phyloP scores from a whole-genome alignment of 2,797 vertebrate genomes.

The Spea hammondii region DNA sequence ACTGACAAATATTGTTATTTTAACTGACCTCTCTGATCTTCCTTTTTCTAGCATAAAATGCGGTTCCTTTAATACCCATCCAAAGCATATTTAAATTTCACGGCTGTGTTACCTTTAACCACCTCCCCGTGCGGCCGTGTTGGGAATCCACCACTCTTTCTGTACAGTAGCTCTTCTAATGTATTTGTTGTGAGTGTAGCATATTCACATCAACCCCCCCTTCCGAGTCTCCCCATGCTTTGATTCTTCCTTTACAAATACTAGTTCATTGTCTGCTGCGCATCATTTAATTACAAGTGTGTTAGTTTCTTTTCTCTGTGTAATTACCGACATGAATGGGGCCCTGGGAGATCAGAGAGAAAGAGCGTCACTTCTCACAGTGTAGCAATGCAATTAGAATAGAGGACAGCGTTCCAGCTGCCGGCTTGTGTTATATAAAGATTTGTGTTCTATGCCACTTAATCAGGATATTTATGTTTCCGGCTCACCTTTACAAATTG shows the following conservation, averaged over 20 bases:
- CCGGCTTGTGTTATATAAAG: constrained; percentile 65
- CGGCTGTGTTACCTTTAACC: neutral
- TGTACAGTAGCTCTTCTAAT: constrained; percentile 44
- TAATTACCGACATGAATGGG: constrained; percentile 76
- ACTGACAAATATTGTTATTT: no score
- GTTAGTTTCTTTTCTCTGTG: constrained; percentile 60
- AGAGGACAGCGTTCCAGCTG: constrained; percentile 64
- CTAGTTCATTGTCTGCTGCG: constrained; percentile 67
- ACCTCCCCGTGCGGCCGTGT: constrained; percentile 13
- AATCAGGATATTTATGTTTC: constrained; percentile 64
- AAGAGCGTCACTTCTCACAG: constrained; percentile 59
- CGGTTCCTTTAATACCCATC: no score
- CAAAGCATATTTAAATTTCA: no score
- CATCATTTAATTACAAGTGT: constrained; percentile 71
- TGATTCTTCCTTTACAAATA: constrained; percentile 68
- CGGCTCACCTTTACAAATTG: constrained; percentile 63
- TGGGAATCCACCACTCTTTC: constrained; percentile 11
- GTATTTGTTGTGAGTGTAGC: constrained; percentile 17
- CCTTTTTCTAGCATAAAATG: no score
- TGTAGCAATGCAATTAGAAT: constrained; percentile 66
- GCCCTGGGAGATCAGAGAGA: constrained; percentile 69
- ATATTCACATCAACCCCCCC: constrained; percentile 14
- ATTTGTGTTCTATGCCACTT: constrained; percentile 63
- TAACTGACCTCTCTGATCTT: no score
- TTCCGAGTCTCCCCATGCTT: constrained; percentile 55